A percentile compares a stretch with the other conserved stretches of the same genome.
These are phyloP conservation scores for Anagrus nilaparvatae DNA, from an alignment of 1,140 invertebrate species.

Conservation along the genomic window DNA sequence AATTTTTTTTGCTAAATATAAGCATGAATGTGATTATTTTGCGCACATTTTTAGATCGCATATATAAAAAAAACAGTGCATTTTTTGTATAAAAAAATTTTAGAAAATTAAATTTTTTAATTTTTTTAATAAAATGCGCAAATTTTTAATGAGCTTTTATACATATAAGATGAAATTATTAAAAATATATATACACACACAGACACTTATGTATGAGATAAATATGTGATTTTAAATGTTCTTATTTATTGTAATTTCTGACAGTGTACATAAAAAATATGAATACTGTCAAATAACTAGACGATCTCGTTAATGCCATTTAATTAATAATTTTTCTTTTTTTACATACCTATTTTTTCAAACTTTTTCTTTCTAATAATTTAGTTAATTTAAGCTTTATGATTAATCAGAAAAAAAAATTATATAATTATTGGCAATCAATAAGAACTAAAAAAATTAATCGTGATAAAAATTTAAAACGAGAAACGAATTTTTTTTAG, in stretches of 20 bases:
- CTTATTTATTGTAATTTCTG: constrained; percentile 3
- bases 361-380: too few species aligned
- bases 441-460: too few species aligned
- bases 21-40: too few species aligned
- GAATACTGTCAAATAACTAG: constrained; percentile 15
- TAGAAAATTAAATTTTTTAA: neutral
- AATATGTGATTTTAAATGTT: constrained; percentile 20
- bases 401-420: too few species aligned
- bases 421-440: too few species aligned
- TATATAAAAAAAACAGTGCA: too few species aligned
- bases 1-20: too few species aligned
- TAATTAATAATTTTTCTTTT: constrained; percentile 15
- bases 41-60: too few species aligned
- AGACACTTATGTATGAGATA: constrained; percentile 17
- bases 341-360: too few species aligned
- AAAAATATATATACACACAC: constrained; percentile 14
- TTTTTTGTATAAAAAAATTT: constrained; percentile 3
- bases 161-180: constrained; percentile 20
- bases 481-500: too few species aligned
- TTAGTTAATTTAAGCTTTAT: too few species aligned
- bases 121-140: neutral
- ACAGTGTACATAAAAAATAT: neutral
- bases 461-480: too few species aligned
- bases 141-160: constrained; percentile 8
- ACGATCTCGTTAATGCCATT: constrained; percentile 30